Conservation (phyloP, 2,797 vertebrate species). For the Petrocephalus schoutedeni region DNA sequence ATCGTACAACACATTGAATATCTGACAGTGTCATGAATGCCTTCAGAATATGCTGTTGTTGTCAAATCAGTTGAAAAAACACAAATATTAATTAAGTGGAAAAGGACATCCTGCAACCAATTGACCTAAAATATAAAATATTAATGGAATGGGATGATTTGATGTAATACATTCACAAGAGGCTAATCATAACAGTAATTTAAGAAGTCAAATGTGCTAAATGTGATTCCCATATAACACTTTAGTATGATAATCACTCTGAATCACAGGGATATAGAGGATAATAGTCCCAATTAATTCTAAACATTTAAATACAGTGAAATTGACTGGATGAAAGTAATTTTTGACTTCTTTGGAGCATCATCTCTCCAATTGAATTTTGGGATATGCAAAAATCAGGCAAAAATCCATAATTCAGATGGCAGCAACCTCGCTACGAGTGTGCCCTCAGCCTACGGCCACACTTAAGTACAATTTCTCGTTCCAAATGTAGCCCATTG, state of each 20-base stretch:
- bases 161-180: neutral
- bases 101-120: neutral
- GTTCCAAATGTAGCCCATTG: neutral
- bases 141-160: neutral
- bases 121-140: neutral
- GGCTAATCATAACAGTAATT: constrained; percentile 5
- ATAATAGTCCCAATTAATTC: constrained; percentile 10
- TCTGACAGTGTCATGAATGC: neutral
- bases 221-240: constrained; percentile 8
- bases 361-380: neutral
- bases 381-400: neutral
- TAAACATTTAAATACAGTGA: constrained; percentile 6
- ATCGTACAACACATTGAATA: neutral
- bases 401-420: neutral
- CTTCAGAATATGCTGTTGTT: neutral
- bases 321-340: neutral
- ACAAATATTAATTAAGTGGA: constrained; percentile 4
- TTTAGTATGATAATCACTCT: neutral
- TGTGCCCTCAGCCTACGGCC: neutral
- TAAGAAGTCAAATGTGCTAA: neutral
- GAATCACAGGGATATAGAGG: neutral
- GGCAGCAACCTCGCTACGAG: neutral
- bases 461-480: neutral
- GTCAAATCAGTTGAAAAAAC: neutral
- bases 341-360: neutral